Evolutionary conservation across 2,888 invertebrate species (phyloP).

Genomic region (Seira sanloemensis): DNA sequence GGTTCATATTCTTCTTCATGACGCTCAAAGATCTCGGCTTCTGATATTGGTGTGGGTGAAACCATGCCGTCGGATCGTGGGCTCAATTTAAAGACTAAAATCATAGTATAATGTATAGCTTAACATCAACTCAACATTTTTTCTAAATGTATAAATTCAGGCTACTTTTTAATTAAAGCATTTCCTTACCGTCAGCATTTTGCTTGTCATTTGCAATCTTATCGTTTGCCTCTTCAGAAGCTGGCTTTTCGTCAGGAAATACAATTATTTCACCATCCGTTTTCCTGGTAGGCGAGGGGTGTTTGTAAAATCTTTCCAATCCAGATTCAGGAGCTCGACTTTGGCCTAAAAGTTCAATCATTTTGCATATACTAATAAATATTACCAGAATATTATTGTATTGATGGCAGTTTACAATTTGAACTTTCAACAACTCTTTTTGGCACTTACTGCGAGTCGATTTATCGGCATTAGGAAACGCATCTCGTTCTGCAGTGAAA

Average conservation of each 20-base stretch:
- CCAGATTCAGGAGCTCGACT: background rate
- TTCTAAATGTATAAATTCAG: too few species aligned
- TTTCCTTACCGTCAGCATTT: too few species aligned
- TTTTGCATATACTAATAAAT: background rate
- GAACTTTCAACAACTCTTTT: background rate
- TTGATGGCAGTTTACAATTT: background rate
- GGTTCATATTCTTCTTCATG: too few species aligned
- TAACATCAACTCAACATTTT: too few species aligned
- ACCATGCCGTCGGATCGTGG: too few species aligned
- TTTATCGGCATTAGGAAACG: background rate
- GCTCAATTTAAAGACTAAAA: too few species aligned
- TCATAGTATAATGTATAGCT: too few species aligned
- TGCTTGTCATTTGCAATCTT: too few species aligned
- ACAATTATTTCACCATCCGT: conserved; percentile 19
- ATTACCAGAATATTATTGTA: background rate
- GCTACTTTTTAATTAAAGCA: too few species aligned
- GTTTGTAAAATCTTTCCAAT: conserved; percentile 45
- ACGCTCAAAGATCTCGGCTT: too few species aligned
- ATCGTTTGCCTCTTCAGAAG: too few species aligned
- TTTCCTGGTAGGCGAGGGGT: background rate
- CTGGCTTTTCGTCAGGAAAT: conserved; percentile 31
- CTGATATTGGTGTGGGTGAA: too few species aligned
- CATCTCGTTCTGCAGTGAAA: background rate
- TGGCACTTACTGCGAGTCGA: background rate
- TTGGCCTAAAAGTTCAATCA: background rate